Base-by-base conservation (phyloP, 2,113 vertebrate species). In the Rhabdomys dilectus region DNA sequence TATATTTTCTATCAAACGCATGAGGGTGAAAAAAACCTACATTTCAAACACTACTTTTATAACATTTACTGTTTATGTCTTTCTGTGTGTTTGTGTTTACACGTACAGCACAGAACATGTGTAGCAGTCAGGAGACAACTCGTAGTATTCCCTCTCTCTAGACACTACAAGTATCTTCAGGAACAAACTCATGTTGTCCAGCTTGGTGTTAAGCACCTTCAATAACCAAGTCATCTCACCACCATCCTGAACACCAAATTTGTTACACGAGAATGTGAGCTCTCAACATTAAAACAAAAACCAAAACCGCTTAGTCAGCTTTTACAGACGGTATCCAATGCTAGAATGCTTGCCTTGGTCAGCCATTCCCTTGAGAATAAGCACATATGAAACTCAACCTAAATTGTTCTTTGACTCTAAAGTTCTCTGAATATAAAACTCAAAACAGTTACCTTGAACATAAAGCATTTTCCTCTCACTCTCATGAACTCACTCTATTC, bases 381-480 rank as follows among this genome's bases (percentile, higher is more conserved):
- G 34, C 51, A 56, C 7, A 34, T 80, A 51, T 3, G 78, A 2
- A 68, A 75, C 42, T 92, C 7, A 72, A 73, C 75, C 75, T 93
- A 77, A 58, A 70, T 48, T 76, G 3, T 87, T 36, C 12, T 62
- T 84, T 84, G 29, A 84, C 10, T 60, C 19, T 17, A 88, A 84
- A 77, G 12, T 88, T 91, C 0, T 94, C 76, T 39, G 31, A 88
- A 66, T 7, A 53, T 66, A 77, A 85, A 92, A 10, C 91, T 89
- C n/a, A 93, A 75, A 91, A 48, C 1, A 73, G 22, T 96, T 93
- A 93, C 70, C 1, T 48, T 91, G 24, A 91, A n/a, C 15, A 82
- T n/a, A 56, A 92, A 72, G 5, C 48, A 68, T 22, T 84, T 82
- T 96, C 64, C 7, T 5, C 15, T 77, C 45, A 70, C 84, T 92